These are phyloP conservation scores for Uria lomvia DNA, from an alignment of 2,113 vertebrate genomes.

Conservation along the genomic window DNA sequence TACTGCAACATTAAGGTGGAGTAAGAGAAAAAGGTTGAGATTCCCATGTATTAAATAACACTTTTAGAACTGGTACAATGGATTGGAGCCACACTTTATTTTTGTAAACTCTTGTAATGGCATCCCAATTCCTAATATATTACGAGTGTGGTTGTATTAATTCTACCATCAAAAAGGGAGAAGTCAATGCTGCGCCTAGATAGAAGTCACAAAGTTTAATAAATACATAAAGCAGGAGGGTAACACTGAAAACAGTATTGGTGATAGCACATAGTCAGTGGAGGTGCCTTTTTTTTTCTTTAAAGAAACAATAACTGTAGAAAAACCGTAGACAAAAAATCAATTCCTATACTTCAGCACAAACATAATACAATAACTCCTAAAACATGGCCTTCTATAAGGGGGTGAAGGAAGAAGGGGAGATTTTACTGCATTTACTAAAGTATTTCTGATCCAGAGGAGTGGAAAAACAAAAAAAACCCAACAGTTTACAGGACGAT, in stretches of 20 bases:
- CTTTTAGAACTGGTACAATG: neutral
- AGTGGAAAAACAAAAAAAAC: neutral
- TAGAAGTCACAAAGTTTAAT: neutral
- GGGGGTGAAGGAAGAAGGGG: neutral
- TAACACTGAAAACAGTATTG: neutral
- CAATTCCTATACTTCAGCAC: neutral
- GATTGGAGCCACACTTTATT: neutral
- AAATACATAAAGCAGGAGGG: neutral
- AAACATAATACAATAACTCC: neutral
- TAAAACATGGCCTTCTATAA: neutral
- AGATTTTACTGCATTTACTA: neutral
- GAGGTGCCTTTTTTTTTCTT: neutral
- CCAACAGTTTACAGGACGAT: neutral
- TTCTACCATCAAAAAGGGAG: neutral
- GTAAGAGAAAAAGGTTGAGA: neutral
- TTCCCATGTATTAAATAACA: neutral
- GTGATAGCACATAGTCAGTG: neutral
- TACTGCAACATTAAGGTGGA: neutral
- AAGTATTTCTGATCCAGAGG: neutral
- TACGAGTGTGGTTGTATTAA: neutral
- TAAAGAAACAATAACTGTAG: neutral
- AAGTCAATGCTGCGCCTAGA: neutral
- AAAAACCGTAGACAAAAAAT: neutral
- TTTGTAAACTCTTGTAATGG: neutral
- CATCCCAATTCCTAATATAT: neutral